Evolutionary conservation across 2,113 vertebrate genomes (phyloP).

Genomic region (Zosterops hypoxanthus): DNA sequence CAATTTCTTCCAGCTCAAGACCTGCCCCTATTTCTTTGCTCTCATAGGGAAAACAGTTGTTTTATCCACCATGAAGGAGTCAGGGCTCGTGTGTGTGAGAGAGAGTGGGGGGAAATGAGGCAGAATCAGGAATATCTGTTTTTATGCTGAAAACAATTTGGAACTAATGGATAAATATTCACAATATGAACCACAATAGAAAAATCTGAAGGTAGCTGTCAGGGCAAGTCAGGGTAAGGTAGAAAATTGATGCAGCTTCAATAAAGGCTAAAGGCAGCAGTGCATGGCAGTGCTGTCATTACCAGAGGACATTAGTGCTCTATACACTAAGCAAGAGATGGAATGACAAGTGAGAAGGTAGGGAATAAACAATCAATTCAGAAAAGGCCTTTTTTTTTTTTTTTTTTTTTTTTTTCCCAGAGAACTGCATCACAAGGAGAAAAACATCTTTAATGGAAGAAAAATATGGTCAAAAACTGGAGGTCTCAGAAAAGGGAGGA

Average conservation of each 20-base stretch:
- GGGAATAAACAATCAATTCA: background rate
- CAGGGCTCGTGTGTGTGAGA: background rate
- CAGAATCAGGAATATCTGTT: background rate
- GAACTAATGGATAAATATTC: background rate
- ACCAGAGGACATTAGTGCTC: background rate
- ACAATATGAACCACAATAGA: background rate
- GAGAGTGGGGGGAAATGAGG: background rate
- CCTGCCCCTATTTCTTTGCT: background rate
- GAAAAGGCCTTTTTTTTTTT: background rate
- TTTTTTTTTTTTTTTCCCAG: background rate
- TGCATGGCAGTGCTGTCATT: background rate
- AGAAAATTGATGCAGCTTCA: background rate
- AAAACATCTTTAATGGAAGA: background rate
- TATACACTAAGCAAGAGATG: background rate
- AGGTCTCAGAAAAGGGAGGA: background rate
- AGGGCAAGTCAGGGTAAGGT: background rate
- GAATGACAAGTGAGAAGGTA: background rate
- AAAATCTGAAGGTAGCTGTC: background rate
- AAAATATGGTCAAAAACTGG: background rate
- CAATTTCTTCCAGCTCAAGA: background rate
- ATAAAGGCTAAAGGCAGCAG: background rate
- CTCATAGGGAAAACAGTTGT: background rate
- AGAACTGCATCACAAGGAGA: background rate
- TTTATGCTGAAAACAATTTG: background rate
- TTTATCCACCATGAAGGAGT: background rate